These are phyloP conservation scores for Andrena flavipes DNA, from an alignment of 2,888 invertebrate species.

Conservation along the genomic window DNA sequence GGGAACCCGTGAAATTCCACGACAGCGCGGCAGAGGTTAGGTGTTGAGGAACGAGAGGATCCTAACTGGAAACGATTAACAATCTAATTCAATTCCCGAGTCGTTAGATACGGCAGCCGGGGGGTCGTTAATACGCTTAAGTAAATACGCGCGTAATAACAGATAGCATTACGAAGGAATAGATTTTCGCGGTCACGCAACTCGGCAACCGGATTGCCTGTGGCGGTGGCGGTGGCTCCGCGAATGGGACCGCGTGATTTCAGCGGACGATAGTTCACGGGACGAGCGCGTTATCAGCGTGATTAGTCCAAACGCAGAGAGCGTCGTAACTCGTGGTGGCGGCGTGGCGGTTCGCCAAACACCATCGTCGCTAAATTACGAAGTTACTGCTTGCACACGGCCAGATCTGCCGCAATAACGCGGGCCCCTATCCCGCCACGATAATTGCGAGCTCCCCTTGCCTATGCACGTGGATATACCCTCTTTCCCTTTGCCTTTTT, in stretches of 20 bases:
- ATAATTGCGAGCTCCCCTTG: conserved; percentile 71
- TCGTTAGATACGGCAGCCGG: conserved; percentile 7
- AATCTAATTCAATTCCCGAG: conserved; percentile 39
- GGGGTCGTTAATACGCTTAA: conserved; percentile 43
- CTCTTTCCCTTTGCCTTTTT: conserved; percentile 55
- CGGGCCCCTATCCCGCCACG: conserved; percentile 56
- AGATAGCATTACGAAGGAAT: conserved; percentile 41
- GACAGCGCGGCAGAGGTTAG: neutral
- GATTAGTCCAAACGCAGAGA: conserved; percentile 70
- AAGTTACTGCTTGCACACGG: conserved; percentile 41
- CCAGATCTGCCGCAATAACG: conserved; percentile 51
- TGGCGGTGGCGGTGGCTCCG: conserved; percentile 2
- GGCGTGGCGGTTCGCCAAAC: conserved; percentile 51
- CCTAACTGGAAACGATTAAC: conserved; percentile 9
- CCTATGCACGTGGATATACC: conserved; percentile 48
- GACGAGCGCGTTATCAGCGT: conserved; percentile 51
- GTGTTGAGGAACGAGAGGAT: neutral
- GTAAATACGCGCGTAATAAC: conserved; percentile 49
- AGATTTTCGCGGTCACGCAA: conserved; percentile 50
- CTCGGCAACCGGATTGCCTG: conserved; percentile 30
- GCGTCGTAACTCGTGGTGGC: conserved; percentile 63
- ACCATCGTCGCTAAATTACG: conserved; percentile 53
- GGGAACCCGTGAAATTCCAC: neutral
- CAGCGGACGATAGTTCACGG: conserved; percentile 22
- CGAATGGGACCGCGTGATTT: conserved; percentile 32